Percentiles rank a stretch among this genome's conserved stretches.
These are phyloP conservation scores for Lophura swinhoii DNA, from an alignment of 2,797 vertebrate species.

Conservation along the genomic window DNA sequence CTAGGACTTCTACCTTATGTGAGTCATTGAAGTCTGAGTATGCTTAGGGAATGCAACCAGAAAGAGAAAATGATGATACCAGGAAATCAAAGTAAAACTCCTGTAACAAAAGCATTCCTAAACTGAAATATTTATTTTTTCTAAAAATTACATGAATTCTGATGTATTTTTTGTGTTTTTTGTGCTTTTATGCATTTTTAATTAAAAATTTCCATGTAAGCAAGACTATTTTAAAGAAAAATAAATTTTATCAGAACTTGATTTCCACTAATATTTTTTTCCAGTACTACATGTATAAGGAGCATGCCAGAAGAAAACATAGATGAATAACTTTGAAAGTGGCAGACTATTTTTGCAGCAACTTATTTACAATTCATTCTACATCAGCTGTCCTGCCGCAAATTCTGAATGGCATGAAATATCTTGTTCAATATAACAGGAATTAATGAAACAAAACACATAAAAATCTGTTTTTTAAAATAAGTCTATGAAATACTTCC, in stretches of 20 bases:
- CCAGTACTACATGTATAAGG: background rate
- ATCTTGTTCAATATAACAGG: background rate
- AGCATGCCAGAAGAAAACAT: background rate
- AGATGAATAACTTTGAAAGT: background rate
- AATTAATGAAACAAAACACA: background rate
- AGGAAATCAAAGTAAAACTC: background rate
- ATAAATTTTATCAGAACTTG: background rate
- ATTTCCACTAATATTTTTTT: background rate
- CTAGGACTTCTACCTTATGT: background rate
- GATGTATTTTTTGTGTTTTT: too few species aligned
- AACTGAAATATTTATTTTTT: background rate
- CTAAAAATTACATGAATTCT: background rate
- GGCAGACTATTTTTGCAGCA: background rate
- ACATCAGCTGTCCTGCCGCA: background rate
- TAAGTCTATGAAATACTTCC: background rate
- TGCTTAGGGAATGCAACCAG: background rate
- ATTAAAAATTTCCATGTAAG: background rate
- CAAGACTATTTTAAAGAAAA: background rate
- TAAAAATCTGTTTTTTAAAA: background rate
- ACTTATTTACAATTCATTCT: background rate
- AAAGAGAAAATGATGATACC: background rate
- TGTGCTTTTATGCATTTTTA: background rate
- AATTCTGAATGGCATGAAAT: background rate
- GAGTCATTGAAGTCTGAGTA: background rate
- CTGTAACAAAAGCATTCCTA: background rate